Evolutionary conservation across 1,140 invertebrate species (phyloP).

Genomic region (Drosophila dunni): DNA sequence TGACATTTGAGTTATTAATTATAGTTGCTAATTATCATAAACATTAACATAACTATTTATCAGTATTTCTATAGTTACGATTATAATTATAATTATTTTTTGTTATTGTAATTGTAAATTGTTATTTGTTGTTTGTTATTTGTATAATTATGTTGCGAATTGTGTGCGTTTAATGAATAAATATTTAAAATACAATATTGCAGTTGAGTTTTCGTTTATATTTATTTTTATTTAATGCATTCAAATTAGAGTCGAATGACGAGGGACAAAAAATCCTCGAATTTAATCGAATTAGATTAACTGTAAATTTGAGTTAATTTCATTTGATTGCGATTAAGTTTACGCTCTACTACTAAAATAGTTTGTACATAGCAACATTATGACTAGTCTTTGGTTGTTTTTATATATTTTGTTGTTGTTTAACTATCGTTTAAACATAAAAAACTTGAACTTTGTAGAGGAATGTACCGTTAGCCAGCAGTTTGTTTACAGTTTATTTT

Average conservation of each 20-base stretch:
- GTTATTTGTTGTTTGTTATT: conserved; percentile 2
- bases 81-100: conserved; percentile 51
- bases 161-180: conserved; percentile 71
- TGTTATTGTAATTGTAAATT: conserved; percentile 36
- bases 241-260: conserved; percentile 26
- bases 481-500: conserved; percentile 6
- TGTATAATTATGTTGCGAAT: conserved; percentile 12
- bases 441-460: conserved; percentile 79
- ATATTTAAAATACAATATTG: conserved; percentile 83
- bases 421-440: conserved; percentile 31
- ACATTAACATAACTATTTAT: conserved; percentile 47
- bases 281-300: conserved; percentile 27
- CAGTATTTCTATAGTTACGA: conserved; percentile 37
- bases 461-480: conserved; percentile 62
- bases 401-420: conserved; percentile 33
- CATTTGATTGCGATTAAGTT: conserved; percentile 12
- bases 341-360: conserved; percentile 35
- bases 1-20: conserved; percentile 64
- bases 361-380: conserved; percentile 78
- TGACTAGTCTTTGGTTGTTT: conserved; percentile 80
- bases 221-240: conserved; percentile 42
- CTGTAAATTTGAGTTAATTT: conserved; percentile 27
- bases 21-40: conserved; percentile 66
- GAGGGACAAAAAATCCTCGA: conserved; percentile 5
- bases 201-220: conserved; percentile 56